phyloP scores from a whole-genome alignment of 2,113 vertebrate genomes.

The Peromyscus leucopus region DNA sequence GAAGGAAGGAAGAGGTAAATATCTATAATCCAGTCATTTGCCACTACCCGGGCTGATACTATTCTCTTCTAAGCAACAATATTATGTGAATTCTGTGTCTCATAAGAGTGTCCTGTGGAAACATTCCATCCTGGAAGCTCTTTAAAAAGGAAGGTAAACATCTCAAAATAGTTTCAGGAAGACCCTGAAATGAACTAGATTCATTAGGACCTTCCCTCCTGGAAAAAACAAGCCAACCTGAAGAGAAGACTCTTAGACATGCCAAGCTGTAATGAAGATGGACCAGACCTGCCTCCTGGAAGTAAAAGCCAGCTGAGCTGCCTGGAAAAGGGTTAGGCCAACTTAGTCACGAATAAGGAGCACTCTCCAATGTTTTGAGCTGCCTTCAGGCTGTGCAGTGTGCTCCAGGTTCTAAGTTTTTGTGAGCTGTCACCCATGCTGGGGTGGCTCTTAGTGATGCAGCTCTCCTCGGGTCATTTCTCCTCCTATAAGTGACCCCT shows the following conservation, averaged over 20 bases:
- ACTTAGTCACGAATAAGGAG: neutral
- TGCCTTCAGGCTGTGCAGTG: neutral
- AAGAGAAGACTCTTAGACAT: neutral
- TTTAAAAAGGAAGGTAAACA: neutral
- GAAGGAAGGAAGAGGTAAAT: neutral
- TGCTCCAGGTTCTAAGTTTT: neutral
- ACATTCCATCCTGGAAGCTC: neutral
- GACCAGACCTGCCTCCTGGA: neutral
- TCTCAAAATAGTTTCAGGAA: neutral
- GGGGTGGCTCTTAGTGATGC: neutral
- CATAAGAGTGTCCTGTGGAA: neutral
- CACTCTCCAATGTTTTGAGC: neutral
- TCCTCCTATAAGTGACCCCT: neutral
- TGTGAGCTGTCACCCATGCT: neutral
- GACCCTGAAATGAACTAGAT: neutral
- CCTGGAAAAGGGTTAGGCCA: neutral
- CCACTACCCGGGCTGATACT: neutral
- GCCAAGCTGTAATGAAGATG: neutral
- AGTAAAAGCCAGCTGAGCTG: neutral
- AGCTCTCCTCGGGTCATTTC: neutral
- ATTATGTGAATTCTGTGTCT: neutral
- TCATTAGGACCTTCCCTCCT: neutral
- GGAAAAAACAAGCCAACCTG: neutral
- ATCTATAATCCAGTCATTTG: neutral
- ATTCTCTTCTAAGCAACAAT: neutral